Percentiles rank a stretch among this genome's conserved stretches.
phyloP scores from a whole-genome alignment of 2,888 invertebrate species.

The Thereva unica region DNA sequence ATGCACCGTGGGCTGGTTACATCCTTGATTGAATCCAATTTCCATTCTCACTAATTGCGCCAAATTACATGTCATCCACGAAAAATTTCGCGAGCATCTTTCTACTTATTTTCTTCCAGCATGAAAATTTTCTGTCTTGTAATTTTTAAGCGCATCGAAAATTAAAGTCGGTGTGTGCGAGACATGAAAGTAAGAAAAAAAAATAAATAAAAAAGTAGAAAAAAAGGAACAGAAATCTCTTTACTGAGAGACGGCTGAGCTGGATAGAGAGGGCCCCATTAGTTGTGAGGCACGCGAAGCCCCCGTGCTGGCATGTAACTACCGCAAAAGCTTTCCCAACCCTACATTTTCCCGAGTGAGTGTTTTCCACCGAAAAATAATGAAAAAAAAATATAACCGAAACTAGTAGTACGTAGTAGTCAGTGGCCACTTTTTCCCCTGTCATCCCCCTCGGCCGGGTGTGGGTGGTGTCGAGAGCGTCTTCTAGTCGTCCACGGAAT shows the following conservation, averaged over 20 bases:
- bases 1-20: too few species aligned
- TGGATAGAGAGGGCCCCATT: background rate
- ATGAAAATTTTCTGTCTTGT: too few species aligned
- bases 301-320: conserved; percentile 21
- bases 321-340: conserved; percentile 20
- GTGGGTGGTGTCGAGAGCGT: too few species aligned
- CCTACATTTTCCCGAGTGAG: conserved; percentile 1
- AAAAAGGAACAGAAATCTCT: background rate
- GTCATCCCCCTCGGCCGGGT: too few species aligned
- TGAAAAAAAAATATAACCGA: too few species aligned
- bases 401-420: too few species aligned
- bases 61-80: too few species aligned
- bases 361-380: background rate
- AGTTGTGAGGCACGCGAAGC: conserved; percentile 9
- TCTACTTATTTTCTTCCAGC: too few species aligned
- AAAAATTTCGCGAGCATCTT: too few species aligned
- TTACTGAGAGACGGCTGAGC: conserved; percentile 17
- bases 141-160: background rate
- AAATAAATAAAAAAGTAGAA: too few species aligned
- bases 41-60: too few species aligned
- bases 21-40: too few species aligned
- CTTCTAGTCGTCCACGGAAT: background rate
- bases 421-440: conserved; percentile 18
- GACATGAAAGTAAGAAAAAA: background rate
- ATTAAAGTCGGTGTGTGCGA: conserved; percentile 12